These are phyloP conservation scores for Lordiphosa andalusiaca DNA, from an alignment of 2,888 invertebrate genomes.

Conservation along the genomic window DNA sequence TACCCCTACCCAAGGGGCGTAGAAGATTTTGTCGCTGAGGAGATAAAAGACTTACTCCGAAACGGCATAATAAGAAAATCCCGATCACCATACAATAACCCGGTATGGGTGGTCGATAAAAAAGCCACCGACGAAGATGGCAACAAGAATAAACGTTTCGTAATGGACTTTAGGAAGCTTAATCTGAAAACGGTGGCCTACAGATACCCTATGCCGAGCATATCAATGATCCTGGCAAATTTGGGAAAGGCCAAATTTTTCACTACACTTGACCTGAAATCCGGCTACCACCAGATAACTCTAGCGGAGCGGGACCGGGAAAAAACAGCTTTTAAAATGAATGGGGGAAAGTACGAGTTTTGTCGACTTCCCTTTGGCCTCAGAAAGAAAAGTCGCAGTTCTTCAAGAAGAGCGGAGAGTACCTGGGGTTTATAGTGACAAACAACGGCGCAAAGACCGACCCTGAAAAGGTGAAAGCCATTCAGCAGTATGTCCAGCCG, in stretches of 20 bases:
- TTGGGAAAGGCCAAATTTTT: background rate
- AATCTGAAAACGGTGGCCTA: background rate
- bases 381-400: too few species aligned
- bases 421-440: background rate
- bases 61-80: background rate
- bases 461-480: conserved; percentile 5
- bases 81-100: background rate
- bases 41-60: background rate
- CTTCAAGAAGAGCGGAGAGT: background rate
- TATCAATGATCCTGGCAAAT: background rate
- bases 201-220: conserved; percentile 6
- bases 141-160: conserved; percentile 4
- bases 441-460: background rate
- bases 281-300: conserved; percentile 10
- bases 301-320: conserved; percentile 8
- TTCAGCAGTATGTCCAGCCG: background rate
- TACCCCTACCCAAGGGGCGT: background rate
- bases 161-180: conserved; percentile 12
- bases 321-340: conserved; percentile 5
- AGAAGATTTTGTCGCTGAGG: background rate
- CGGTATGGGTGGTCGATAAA: conserved; percentile 6
- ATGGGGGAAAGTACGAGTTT: background rate
- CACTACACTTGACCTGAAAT: conserved; percentile 7
- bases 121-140: conserved; percentile 7
- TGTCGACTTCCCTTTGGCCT: too few species aligned